These are phyloP conservation scores for Epinephelus fuscoguttatus DNA, from an alignment of 2,113 vertebrate genomes.

Conservation along the genomic window DNA sequence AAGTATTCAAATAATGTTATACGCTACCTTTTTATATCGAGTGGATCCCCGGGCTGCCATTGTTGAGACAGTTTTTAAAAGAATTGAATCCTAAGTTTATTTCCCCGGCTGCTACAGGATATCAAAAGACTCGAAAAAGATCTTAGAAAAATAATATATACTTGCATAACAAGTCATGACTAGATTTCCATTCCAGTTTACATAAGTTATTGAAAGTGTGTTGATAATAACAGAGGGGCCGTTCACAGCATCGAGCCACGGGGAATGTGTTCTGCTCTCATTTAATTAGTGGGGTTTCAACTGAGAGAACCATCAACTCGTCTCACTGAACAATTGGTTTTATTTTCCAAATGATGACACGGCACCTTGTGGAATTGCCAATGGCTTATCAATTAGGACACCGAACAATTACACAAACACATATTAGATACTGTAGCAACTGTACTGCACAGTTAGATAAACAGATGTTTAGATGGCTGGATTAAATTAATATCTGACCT, in stretches of 20 bases:
- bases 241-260: conserved; percentile 28
- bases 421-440: not conserved
- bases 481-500: not conserved
- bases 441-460: not conserved
- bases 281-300: conserved; percentile 60
- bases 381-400: conserved; percentile 31
- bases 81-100: conserved; percentile 52
- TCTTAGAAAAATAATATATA: conserved; percentile 47
- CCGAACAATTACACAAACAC: not conserved
- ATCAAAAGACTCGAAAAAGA: conserved; percentile 49
- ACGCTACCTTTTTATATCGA: conserved; percentile 39
- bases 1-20: conserved; percentile 59
- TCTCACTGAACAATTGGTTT: conserved; percentile 36
- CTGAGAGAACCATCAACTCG: conserved; percentile 38
- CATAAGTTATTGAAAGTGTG: conserved; percentile 60
- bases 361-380: conserved; percentile 14
- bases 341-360: conserved; percentile 29
- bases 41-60: conserved; percentile 43
- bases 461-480: not conserved
- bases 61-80: conserved; percentile 54
- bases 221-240: conserved; percentile 42
- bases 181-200: conserved; percentile 56
- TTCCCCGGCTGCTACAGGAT: conserved; percentile 52
- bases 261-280: conserved; percentile 34
- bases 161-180: conserved; percentile 41